A percentile compares a stretch with the other conserved stretches of the same genome.
phyloP scores from a whole-genome alignment of 2,888 invertebrate species.

The Xestia sexstrigata region DNA sequence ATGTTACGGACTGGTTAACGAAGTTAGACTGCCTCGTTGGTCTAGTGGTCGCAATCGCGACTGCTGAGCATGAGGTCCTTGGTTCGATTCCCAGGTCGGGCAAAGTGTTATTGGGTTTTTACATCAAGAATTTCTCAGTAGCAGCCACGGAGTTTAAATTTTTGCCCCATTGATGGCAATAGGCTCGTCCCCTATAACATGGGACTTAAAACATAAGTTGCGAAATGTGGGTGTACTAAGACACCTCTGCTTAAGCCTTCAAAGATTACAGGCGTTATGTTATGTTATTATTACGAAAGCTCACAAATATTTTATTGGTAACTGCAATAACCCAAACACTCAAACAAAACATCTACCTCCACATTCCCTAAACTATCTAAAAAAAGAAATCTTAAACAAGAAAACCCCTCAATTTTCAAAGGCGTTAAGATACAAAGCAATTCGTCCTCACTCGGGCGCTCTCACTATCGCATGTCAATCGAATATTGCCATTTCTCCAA shows the following conservation, averaged over 20 bases:
- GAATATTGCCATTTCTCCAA: slow-evolving; percentile 61
- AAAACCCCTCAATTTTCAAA: slow-evolving; percentile 19
- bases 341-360: background rate
- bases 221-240: no score
- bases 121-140: no score
- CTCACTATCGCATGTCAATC: slow-evolving; percentile 62
- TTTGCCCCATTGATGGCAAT: no score
- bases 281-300: background rate
- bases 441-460: slow-evolving; percentile 27
- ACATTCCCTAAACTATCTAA: background rate
- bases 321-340: background rate
- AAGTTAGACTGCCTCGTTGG: no score
- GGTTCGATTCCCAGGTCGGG: no score
- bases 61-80: no score
- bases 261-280: background rate
- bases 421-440: slow-evolving; percentile 44
- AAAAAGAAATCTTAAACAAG: background rate
- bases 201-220: no score
- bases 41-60: no score
- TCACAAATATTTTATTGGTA: background rate
- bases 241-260: no score
- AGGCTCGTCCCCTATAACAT: no score
- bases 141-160: no score
- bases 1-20: background rate
- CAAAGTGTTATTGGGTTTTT: no score